Evolutionary conservation across 1,140 invertebrate genomes (phyloP).

Genomic region (Leptinotarsa texana): DNA sequence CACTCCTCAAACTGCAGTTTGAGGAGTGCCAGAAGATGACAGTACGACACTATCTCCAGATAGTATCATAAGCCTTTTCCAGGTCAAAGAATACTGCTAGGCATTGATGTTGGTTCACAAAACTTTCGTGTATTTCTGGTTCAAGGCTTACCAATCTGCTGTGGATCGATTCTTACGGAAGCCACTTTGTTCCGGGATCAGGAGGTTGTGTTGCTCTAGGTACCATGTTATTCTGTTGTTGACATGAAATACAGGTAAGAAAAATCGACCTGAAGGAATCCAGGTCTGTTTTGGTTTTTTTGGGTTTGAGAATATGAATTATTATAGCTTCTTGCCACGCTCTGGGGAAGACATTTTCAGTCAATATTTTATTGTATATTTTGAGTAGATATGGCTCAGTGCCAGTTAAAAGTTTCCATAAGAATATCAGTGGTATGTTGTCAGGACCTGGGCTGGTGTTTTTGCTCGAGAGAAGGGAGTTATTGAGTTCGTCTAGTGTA

Average conservation of each 20-base stretch:
- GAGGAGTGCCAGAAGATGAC: too few species aligned
- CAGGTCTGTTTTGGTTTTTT: slow-evolving; percentile 13
- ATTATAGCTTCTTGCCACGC: slow-evolving; percentile 24
- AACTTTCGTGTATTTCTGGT: background rate
- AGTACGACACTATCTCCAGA: background rate
- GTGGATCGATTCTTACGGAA: background rate
- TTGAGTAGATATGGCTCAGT: background rate
- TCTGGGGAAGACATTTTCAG: background rate
- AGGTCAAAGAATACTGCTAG: background rate
- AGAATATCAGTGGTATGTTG: too few species aligned
- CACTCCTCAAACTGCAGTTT: too few species aligned
- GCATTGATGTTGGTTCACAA: too few species aligned
- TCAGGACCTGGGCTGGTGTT: slow-evolving; percentile 1
- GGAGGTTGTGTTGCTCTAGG: slow-evolving; percentile 23
- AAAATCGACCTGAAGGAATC: slow-evolving; percentile 23
- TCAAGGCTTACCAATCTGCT: background rate
- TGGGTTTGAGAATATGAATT: slow-evolving; percentile 18
- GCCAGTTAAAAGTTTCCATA: background rate
- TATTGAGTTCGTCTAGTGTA: background rate
- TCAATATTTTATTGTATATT: slow-evolving; percentile 7
- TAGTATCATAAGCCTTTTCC: background rate
- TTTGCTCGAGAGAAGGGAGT: background rate
- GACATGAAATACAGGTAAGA: slow-evolving; percentile 23
- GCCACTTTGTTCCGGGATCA: background rate
- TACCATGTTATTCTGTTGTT: slow-evolving; percentile 22